phyloP scores from a whole-genome alignment of 2,888 invertebrate genomes.

The Tricholauxania praeusta region DNA sequence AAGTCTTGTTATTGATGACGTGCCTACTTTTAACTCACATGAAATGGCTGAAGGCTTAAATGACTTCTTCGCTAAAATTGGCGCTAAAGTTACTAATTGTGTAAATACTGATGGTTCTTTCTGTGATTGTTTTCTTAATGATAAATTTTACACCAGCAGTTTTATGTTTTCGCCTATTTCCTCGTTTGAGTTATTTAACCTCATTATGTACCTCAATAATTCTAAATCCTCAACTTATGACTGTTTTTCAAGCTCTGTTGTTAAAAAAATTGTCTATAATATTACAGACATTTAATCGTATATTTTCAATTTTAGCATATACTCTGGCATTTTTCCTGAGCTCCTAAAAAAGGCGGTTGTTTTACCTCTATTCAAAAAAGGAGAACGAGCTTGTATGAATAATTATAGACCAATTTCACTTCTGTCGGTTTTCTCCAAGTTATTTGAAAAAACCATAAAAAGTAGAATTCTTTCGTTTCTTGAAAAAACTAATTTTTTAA shows the following conservation, averaged over 20 bases:
- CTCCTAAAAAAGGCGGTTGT: neutral
- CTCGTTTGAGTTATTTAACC: neutral
- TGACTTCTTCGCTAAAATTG: conserved; percentile 3
- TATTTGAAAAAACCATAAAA: neutral
- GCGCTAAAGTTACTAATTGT: neutral
- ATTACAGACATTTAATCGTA: no score
- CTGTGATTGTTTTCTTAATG: no score
- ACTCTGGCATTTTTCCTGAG: neutral
- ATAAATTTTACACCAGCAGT: neutral
- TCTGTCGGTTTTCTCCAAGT: neutral
- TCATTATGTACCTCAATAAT: no score
- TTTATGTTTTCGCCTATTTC: neutral
- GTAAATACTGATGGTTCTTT: neutral
- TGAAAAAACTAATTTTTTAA: neutral
- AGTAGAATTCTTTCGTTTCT: neutral
- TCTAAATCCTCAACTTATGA: no score
- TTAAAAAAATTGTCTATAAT: no score
- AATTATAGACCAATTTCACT: neutral
- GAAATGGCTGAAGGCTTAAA: neutral
- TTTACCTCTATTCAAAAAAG: no score
- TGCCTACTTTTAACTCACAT: no score
- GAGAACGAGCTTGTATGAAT: neutral
- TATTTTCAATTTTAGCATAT: neutral
- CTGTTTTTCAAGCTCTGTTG: no score
- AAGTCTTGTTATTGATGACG: no score